Base-by-base conservation (phyloP, 2,888 invertebrate genomes). In the Neoascia interrupta region DNA sequence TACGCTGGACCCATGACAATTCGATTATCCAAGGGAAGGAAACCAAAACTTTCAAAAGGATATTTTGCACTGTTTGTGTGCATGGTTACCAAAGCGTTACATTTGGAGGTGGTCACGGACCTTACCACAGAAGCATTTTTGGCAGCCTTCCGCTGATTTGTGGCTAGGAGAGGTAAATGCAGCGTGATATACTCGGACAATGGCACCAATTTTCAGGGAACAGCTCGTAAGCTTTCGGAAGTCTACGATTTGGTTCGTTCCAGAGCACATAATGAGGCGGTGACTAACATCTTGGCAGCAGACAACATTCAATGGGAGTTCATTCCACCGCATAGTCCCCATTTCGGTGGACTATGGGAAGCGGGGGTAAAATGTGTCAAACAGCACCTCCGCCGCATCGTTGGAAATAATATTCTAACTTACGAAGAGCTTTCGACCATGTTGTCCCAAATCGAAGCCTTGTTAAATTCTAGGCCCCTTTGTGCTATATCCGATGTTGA, bases 41-140 rank as follows among this genome's bases (percentile, higher is more conserved):
- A 64, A 36, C 26, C 43, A 5, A 54, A 53, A 34, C 13, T 64
- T 6, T 34, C 11, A 3, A 54, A 64, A 19, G 64, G 45, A 6
- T 53, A 53, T 10, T 34, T 53, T 11, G 43, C 43, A 3, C 2
- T 61, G 1, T 64, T 64, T 16, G 13, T 66, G 1, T 54, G 53
- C 19, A 66, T 66, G 53, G 36, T 26, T 6, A 54, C 54, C 2
- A n/a, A n/a, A n/a, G 84, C 84, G 0, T 54, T 43, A 11, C 66
- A 66, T 16, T 11, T 66, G 4, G 47, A 37, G 6, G 13, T 47
- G 1, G 54, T 66, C n/a, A n/a, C n/a, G n/a, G n/a, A n/a, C 13
- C 6, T 34, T 56, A 2, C 6, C 2, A 13, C 28, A 28, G 36
- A n/a, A n/a, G n/a, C n/a, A n/a, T n/a, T n/a, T n/a, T n/a, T n/a